A percentile compares a stretch with the other conserved stretches of the same genome.
Conservation (phyloP, 2,797 vertebrate genomes). For the Lophotriccus pileatus region DNA sequence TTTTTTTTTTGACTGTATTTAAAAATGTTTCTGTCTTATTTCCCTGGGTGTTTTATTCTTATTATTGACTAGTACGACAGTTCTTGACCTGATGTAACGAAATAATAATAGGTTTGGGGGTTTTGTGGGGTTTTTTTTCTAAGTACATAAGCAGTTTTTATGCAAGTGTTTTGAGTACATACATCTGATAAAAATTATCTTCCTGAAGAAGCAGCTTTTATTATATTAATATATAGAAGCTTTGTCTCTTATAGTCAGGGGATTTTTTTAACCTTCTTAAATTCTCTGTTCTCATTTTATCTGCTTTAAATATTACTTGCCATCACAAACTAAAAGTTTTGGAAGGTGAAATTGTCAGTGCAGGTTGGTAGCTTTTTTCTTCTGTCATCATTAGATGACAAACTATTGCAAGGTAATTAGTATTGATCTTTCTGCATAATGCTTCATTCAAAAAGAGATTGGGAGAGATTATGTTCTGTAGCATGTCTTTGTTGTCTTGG, state of each 20-base stretch:
- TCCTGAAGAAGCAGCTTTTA: background rate
- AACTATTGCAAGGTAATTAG: background rate
- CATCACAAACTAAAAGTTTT: background rate
- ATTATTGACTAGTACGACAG: background rate
- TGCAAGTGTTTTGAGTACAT: background rate
- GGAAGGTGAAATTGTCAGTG: fast-evolving
- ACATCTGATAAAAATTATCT: background rate
- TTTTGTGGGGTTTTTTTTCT: background rate
- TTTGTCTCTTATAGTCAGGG: background rate
- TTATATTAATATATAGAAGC: background rate
- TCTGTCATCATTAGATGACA: background rate
- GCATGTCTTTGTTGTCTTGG: background rate
- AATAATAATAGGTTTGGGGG: background rate
- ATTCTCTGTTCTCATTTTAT: background rate
- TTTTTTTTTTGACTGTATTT: background rate
- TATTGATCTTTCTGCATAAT: background rate
- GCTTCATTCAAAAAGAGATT: background rate
- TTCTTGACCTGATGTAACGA: background rate
- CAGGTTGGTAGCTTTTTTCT: background rate
- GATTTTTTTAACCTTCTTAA: background rate
- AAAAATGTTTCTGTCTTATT: background rate
- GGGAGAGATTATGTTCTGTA: background rate
- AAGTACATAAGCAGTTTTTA: background rate
- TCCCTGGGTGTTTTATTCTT: background rate
- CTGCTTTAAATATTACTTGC: background rate